A percentile compares a stretch with the other conserved stretches of the same genome.
Evolutionary conservation across 2,888 invertebrate species (phyloP).

Genomic region (Nemotelus pantherinus): DNA sequence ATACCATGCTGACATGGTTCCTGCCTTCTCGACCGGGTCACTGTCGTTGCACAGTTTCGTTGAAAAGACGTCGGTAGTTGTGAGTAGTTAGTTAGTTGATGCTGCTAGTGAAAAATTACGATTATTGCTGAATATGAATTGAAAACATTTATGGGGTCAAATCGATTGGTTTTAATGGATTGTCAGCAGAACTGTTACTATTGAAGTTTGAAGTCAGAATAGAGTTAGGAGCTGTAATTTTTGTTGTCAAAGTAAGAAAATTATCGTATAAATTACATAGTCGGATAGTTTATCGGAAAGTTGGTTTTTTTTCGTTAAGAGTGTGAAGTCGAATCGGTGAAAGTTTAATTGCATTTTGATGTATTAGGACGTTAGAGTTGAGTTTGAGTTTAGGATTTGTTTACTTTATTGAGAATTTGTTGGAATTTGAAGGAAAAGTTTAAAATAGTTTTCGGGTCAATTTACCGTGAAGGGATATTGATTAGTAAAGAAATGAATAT

Average conservation of each 20-base stretch:
- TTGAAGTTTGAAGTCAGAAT: too few species aligned
- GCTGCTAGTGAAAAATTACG: conserved; percentile 18
- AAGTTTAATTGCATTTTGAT: conserved; percentile 10
- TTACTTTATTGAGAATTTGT: neutral
- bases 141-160: conserved; percentile 17
- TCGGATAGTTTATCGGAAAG: neutral
- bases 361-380: neutral
- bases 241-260: neutral
- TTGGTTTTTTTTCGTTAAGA: too few species aligned
- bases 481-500: too few species aligned
- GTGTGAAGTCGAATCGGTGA: neutral
- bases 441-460: too few species aligned
- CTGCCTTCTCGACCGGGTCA: neutral
- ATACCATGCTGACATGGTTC: neutral
- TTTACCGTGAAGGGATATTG: too few species aligned
- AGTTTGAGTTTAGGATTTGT: neutral
- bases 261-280: neutral
- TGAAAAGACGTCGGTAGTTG: neutral
- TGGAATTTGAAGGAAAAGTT: too few species aligned
- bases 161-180: conserved; percentile 22
- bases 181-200: neutral
- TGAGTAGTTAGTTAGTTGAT: neutral
- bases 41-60: neutral
- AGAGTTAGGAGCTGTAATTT: too few species aligned
- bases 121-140: conserved; percentile 18